Conservation (phyloP, 2,113 vertebrate species). For the Hypomesus transpacificus region DNA sequence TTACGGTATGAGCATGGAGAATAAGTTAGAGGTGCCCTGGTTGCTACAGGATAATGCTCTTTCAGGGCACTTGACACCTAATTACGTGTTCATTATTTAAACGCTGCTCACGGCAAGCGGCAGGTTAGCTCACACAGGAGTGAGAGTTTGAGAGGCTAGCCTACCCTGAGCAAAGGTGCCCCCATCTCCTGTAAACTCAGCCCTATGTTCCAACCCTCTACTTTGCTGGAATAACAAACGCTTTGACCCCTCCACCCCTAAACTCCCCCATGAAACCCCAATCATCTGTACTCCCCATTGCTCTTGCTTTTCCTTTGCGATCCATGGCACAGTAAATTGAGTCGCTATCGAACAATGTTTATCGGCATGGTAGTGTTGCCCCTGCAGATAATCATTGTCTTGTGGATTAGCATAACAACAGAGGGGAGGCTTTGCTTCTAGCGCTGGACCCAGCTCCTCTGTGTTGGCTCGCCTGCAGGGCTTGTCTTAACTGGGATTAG, state of each 20-base stretch:
- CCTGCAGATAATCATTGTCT: slow-evolving; percentile 65
- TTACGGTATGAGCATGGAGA: too few relatives aligned
- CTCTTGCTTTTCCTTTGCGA: slow-evolving; percentile 44
- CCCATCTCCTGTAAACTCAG: slow-evolving; percentile 25
- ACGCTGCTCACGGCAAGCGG: slow-evolving; percentile 20
- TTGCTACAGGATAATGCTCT: not conserved
- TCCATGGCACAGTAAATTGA: slow-evolving; percentile 53
- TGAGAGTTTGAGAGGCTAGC: slow-evolving; percentile 12
- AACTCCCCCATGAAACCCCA: not conserved
- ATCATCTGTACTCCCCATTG: slow-evolving; percentile 20
- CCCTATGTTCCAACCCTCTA: not conserved
- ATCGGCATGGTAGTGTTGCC: slow-evolving; percentile 60
- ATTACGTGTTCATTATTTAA: slow-evolving; percentile 29
- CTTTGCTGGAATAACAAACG: slow-evolving; percentile 35
- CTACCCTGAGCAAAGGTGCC: slow-evolving; percentile 22
- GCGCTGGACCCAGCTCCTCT: slow-evolving; percentile 62
- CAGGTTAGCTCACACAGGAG: slow-evolving; percentile 26
- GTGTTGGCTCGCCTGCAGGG: slow-evolving; percentile 47
- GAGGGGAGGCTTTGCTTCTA: slow-evolving; percentile 62
- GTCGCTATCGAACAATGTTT: slow-evolving; percentile 60
- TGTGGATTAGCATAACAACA: slow-evolving; percentile 69
- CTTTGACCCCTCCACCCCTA: not conserved
- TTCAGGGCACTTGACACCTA: slow-evolving; percentile 23
- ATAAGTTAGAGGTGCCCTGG: not conserved
- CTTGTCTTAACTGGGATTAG: slow-evolving; percentile 66